A percentile compares a stretch with the other conserved stretches of the same genome.
Evolutionary conservation across 2,888 invertebrate genomes (phyloP).

Genomic region (Petrolisthes cinctipes): DNA sequence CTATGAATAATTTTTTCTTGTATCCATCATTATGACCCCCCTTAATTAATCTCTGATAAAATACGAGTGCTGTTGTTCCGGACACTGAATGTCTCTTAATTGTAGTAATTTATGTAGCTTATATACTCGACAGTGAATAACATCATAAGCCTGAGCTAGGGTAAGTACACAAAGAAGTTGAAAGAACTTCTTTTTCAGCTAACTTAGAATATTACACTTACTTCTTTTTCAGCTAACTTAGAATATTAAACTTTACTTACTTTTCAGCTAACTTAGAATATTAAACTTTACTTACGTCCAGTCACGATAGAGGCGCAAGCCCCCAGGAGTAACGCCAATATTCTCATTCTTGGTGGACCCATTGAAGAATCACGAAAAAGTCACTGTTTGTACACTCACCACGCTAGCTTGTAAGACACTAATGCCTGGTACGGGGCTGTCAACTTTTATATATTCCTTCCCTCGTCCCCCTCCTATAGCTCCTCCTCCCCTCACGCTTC

Average conservation of each 20-base stretch:
- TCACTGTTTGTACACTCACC: background rate
- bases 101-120: too few relatives aligned
- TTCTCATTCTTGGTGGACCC: background rate
- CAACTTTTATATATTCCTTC: background rate
- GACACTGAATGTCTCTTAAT: too few relatives aligned
- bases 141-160: background rate
- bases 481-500: too few relatives aligned
- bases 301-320: background rate
- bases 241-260: too few relatives aligned
- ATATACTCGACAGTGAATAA: too few relatives aligned
- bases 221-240: too few relatives aligned
- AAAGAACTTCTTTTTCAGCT: too few relatives aligned
- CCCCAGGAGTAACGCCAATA: background rate
- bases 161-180: background rate
- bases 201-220: too few relatives aligned
- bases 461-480: background rate
- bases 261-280: background rate
- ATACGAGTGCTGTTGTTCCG: too few relatives aligned
- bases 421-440: background rate
- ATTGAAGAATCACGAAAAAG: background rate
- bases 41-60: too few relatives aligned
- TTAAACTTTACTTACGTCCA: conserved; percentile 4
- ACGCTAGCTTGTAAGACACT: background rate
- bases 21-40: too few relatives aligned
- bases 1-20: too few relatives aligned